Conservation (phyloP, 2,113 vertebrate species). For the Micromys minutus region DNA sequence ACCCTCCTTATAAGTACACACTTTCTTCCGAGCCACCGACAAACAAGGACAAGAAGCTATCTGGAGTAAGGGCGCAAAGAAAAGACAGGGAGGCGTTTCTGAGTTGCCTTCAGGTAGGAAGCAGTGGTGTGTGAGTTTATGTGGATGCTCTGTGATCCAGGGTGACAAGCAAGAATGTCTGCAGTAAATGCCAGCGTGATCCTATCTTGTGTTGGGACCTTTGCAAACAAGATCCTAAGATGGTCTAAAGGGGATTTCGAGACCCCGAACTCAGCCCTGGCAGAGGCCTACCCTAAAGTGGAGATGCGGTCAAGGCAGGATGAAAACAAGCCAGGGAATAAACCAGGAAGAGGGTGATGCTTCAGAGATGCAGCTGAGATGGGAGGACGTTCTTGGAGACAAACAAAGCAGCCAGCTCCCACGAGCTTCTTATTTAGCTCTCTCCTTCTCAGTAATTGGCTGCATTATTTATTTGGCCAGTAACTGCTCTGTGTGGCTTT, state of each 20-base stretch:
- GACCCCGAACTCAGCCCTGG: conserved; percentile 63
- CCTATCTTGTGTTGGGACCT: neutral
- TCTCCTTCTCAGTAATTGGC: conserved; percentile 55
- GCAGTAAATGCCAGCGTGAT: conserved; percentile 67
- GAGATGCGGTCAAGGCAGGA: neutral
- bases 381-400: neutral
- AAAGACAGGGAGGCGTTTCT: neutral
- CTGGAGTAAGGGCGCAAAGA: neutral
- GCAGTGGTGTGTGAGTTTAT: conserved; percentile 66
- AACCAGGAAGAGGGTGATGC: neutral
- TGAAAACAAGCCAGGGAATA: neutral
- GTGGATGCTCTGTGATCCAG: conserved; percentile 53
- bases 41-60: neutral
- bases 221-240: conserved; percentile 48
- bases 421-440: conserved; percentile 65
- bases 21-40: neutral
- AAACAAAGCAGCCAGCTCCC: neutral
- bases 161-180: conserved; percentile 56
- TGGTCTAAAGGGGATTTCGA: conserved; percentile 60
- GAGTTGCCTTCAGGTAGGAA: conserved; percentile 54
- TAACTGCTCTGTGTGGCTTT: conserved; percentile 50
- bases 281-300: neutral
- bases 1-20: neutral
- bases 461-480: conserved; percentile 72
- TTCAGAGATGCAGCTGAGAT: neutral